Percentiles rank a stretch among this genome's conserved stretches.
phyloP scores from a whole-genome alignment of 2,888 invertebrate species.

The Tipula vernalis region DNA sequence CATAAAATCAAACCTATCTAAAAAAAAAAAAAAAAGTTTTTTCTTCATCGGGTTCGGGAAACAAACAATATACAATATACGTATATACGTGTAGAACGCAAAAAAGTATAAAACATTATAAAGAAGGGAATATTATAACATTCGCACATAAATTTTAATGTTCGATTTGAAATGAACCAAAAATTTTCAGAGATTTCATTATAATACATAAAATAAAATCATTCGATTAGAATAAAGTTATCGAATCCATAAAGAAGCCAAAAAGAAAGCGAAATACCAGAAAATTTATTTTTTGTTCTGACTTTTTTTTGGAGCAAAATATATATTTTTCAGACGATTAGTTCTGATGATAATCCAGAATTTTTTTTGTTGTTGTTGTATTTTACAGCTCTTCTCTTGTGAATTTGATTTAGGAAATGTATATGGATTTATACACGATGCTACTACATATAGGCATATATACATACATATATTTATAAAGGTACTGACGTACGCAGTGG shows the following conservation, averaged over 20 bases:
- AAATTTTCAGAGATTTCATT: not conserved
- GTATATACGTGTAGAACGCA: no score
- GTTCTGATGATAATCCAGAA: conserved; percentile 4
- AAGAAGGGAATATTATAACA: not conserved
- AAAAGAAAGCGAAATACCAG: not conserved
- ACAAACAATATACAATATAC: no score
- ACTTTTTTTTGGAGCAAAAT: not conserved
- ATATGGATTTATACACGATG: not conserved
- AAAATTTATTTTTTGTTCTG: not conserved
- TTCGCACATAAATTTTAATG: not conserved
- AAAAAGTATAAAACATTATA: not conserved
- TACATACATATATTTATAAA: not conserved
- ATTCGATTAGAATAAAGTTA: conserved; percentile 4
- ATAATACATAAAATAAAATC: not conserved
- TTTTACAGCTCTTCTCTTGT: not conserved
- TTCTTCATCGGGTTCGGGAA: no score
- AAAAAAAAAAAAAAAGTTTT: no score
- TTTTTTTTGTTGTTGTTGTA: not conserved
- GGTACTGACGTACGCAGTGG: not conserved
- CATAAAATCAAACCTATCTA: not conserved
- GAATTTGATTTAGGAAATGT: not conserved
- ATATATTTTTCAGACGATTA: not conserved
- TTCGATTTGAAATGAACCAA: not conserved
- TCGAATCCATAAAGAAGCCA: conserved; percentile 4
- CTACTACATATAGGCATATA: not conserved